Evolutionary conservation across 2,888 invertebrate genomes (phyloP).

Genomic region (Euplexia lucipara): DNA sequence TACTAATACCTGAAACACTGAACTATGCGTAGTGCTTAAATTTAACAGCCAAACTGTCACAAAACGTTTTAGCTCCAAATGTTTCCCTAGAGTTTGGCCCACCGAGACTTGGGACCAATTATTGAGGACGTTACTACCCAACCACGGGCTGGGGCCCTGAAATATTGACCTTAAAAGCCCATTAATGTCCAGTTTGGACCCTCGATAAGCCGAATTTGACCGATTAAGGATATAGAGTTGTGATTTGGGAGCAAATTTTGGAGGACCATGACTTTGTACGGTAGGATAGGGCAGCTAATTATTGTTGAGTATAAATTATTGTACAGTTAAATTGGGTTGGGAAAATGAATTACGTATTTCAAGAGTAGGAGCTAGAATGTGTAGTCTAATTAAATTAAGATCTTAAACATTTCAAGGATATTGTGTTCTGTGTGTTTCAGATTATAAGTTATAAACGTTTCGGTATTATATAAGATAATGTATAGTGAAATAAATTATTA

Average conservation of each 20-base stretch:
- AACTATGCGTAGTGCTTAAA: constrained; percentile 62
- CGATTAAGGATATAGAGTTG: constrained; percentile 78
- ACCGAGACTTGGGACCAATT: constrained; percentile 80
- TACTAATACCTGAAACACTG: constrained; percentile 37
- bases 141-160: constrained; percentile 71
- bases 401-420: not conserved
- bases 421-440: not conserved
- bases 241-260: constrained; percentile 71
- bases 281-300: constrained; percentile 44
- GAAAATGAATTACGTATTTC: constrained; percentile 1
- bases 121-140: constrained; percentile 71
- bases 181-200: constrained; percentile 83
- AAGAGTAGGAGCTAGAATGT: not conserved
- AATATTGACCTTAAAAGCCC: constrained; percentile 86
- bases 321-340: not conserved
- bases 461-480: constrained; percentile 1
- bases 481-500: constrained; percentile 16
- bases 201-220: constrained; percentile 82
- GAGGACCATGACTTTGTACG: constrained; percentile 47
- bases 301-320: constrained; percentile 30
- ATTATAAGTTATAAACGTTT: not conserved
- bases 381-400: constrained; percentile 27
- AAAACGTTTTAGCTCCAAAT: constrained; percentile 66
- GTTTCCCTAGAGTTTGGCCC: constrained; percentile 67
- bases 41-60: constrained; percentile 68